A percentile compares a stretch with the other conserved stretches of the same genome.
phyloP scores from a whole-genome alignment of 2,113 vertebrate species.

The Catagonus wagneri region DNA sequence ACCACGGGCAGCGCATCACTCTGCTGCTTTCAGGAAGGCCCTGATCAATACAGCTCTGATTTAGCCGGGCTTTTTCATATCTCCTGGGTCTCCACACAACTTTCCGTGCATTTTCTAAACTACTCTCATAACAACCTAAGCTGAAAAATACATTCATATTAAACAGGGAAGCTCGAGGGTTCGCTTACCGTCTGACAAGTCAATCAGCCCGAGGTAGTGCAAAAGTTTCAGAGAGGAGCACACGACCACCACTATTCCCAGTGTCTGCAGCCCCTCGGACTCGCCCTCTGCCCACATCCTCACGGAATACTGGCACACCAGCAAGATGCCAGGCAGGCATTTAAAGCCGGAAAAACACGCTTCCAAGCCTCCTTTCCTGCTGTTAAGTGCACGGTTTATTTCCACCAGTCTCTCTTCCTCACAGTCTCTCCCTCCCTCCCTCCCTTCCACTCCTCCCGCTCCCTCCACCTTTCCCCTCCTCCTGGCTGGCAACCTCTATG shows the following conservation, averaged over 20 bases:
- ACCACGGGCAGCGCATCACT: conserved; percentile 29
- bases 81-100: neutral
- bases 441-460: conserved; percentile 34
- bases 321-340: conserved; percentile 65
- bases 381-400: conserved; percentile 67
- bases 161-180: conserved; percentile 59
- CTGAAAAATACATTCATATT: neutral
- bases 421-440: conserved; percentile 66
- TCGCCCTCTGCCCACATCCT: conserved; percentile 88
- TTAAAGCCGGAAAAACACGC: conserved; percentile 68
- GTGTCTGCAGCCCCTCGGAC: conserved; percentile 92
- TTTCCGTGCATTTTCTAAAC: conserved; percentile 8
- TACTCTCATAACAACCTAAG: neutral
- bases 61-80: neutral
- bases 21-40: accelerated
- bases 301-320: conserved; percentile 18
- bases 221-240: conserved; percentile 94
- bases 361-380: conserved; percentile 67
- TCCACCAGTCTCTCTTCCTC: conserved; percentile 68
- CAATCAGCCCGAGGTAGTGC: conserved; percentile 94
- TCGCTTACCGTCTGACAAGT: conserved; percentile 93
- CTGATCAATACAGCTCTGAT: accelerated
- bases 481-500: conserved; percentile 47
- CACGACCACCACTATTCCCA: conserved; percentile 92
- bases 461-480: conserved; percentile 60